Conservation (phyloP, 2,888 invertebrate species). For the Oscheius sp. region DNA sequence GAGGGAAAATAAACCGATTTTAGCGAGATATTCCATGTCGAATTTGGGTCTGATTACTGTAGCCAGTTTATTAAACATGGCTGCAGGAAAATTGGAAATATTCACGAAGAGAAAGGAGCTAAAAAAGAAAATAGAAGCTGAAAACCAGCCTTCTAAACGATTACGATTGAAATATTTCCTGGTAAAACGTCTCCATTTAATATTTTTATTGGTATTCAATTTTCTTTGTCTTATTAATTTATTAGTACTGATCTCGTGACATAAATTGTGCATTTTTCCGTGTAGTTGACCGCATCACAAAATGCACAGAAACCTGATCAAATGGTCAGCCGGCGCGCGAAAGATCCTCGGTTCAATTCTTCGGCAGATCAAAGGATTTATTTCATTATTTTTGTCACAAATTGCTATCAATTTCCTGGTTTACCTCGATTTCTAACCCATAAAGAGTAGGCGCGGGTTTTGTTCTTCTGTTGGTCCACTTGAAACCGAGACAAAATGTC, state of each 20-base stretch:
- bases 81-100: constrained; percentile 4
- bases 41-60: constrained; percentile 20
- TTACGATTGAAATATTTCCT: constrained; percentile 1
- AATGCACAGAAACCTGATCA: too few species aligned
- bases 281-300: too few species aligned
- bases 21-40: constrained; percentile 17
- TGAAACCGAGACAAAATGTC: too few species aligned
- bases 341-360: too few species aligned
- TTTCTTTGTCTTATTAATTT: constrained; percentile 7
- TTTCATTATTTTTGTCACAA: too few species aligned
- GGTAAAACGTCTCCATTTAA: constrained; percentile 1
- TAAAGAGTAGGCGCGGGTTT: too few species aligned
- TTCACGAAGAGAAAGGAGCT: neutral
- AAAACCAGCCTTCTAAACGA: neutral
- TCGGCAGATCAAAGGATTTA: too few species aligned
- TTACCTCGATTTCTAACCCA: too few species aligned
- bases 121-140: constrained; percentile 2
- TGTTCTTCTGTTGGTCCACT: too few species aligned
- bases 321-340: too few species aligned
- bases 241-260: constrained; percentile 8
- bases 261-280: neutral
- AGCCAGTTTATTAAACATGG: constrained; percentile 14
- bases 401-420: too few species aligned
- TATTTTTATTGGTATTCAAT: constrained; percentile 7
- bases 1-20: neutral